These are phyloP conservation scores for Chironomus riparius DNA, from an alignment of 2,888 invertebrate species.

Conservation along the genomic window DNA sequence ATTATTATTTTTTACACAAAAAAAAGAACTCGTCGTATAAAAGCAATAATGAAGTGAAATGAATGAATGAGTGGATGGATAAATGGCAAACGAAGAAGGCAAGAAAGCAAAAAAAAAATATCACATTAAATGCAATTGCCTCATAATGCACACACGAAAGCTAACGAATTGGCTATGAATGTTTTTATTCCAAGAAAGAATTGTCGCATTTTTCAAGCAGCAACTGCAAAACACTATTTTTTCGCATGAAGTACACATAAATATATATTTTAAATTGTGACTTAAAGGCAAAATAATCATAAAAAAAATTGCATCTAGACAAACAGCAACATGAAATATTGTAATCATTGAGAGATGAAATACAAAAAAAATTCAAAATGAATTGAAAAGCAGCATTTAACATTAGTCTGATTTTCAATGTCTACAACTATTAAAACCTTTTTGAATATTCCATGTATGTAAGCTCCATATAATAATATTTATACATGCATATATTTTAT, in stretches of 20 bases:
- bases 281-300: not conserved
- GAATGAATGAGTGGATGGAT: no score
- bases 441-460: not conserved
- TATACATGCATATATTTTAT: not conserved
- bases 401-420: constrained; percentile 12
- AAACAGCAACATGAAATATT: constrained; percentile 18
- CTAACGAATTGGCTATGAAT: not conserved
- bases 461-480: no score
- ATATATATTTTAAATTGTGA: not conserved
- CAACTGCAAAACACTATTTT: not conserved
- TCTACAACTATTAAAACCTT: not conserved
- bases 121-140: not conserved
- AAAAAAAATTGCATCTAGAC: not conserved
- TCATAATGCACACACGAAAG: not conserved
- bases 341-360: constrained; percentile 16
- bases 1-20: not conserved
- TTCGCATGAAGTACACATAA: not conserved
- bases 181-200: not conserved
- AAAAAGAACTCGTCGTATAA: not conserved
- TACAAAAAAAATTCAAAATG: no score
- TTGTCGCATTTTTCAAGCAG: not conserved
- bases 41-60: not conserved
- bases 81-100: not conserved
- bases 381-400: constrained; percentile 15
- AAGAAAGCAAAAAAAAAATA: not conserved